Conservation (phyloP, 2,797 vertebrate species). For the Pangasius mekongensis region DNA sequence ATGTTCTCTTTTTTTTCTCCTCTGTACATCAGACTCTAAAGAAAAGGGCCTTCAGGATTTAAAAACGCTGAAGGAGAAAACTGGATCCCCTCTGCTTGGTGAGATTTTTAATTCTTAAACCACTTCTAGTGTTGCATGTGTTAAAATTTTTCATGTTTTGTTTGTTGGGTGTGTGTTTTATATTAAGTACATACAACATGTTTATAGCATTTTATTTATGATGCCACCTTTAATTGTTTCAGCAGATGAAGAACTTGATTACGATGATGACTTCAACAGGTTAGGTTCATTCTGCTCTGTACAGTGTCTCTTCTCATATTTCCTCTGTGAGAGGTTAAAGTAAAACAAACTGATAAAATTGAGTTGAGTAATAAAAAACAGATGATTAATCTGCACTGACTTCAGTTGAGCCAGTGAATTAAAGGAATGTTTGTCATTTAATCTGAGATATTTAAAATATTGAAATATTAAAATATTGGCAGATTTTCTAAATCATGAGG, state of each 20-base stretch:
- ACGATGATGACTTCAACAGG: slow-evolving; percentile 96
- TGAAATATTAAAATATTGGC: neutral
- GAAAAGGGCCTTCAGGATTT: slow-evolving; percentile 69
- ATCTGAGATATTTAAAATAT: neutral
- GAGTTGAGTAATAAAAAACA: neutral
- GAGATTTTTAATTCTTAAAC: slow-evolving; percentile 43
- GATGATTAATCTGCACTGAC: neutral
- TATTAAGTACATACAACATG: neutral
- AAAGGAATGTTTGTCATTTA: neutral
- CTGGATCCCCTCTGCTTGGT: slow-evolving; percentile 78
- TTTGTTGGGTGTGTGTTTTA: neutral
- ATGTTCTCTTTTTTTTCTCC: neutral
- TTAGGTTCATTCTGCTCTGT: slow-evolving; percentile 53
- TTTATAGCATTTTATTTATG: neutral
- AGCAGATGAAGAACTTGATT: slow-evolving; percentile 85
- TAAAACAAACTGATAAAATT: neutral
- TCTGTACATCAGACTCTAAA: slow-evolving; percentile 59
- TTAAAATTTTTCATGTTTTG: neutral
- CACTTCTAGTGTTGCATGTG: neutral
- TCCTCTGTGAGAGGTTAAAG: neutral
- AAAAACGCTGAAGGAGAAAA: slow-evolving; percentile 69
- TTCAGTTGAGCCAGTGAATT: neutral
- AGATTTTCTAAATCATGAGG: neutral
- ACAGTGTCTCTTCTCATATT: neutral
- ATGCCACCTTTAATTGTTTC: slow-evolving; percentile 34